Conservation (phyloP, 2,888 invertebrate species). For the Antheraea yamamai region DNA sequence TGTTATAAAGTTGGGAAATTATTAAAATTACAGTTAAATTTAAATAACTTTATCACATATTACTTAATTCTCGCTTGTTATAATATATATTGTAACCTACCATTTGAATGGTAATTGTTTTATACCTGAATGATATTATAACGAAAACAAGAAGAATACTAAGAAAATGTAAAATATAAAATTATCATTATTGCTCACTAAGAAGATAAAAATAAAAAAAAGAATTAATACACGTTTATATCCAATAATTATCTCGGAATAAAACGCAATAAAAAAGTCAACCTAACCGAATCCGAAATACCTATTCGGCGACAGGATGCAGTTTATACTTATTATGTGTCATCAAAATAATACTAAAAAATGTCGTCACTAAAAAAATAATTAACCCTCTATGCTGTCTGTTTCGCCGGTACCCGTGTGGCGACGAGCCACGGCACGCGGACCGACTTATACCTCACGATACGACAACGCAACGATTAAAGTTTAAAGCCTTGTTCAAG, state of each 20-base stretch:
- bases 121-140: no score
- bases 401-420: conserved; percentile 28
- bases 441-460: conserved; percentile 36
- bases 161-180: no score
- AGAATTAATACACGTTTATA: background rate
- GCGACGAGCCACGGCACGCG: conserved; percentile 22
- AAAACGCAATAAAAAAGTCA: conserved; percentile 31
- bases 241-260: conserved; percentile 14
- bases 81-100: no score
- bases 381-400: conserved; percentile 49
- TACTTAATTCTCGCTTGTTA: no score
- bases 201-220: no score
- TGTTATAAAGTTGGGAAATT: no score
- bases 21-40: no score
- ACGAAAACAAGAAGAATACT: no score
- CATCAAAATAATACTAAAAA: conserved; percentile 60
- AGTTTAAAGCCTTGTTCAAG: no score
- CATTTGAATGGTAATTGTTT: no score
- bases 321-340: conserved; percentile 62
- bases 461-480: conserved; percentile 13
- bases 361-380: conserved; percentile 61
- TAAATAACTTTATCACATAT: no score
- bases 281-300: conserved; percentile 37
- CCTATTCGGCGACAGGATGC: conserved; percentile 46
- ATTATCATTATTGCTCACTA: no score